These are phyloP conservation scores for Rhimphoctona megacephalus DNA, from an alignment of 2,888 invertebrate species.

Conservation along the genomic window DNA sequence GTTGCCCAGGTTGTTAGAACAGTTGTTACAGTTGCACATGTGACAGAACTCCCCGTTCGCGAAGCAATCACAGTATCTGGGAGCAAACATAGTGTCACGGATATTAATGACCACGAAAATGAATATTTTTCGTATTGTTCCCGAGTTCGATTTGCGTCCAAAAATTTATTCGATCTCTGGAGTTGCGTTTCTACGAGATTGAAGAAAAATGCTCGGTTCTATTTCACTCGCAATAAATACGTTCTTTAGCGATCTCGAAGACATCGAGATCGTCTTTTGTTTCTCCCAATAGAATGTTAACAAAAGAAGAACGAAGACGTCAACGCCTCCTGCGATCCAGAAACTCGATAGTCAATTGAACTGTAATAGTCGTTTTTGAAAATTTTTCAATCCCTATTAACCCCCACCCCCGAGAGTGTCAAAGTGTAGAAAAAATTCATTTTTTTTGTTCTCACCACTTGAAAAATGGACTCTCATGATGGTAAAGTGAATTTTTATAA, in stretches of 20 bases:
- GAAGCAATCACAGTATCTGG: constrained; percentile 98
- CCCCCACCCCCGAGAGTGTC: neutral
- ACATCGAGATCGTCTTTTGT: constrained; percentile 63
- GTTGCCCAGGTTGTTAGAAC: constrained; percentile 97
- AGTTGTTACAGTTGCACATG: constrained; percentile 98
- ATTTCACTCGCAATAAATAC: constrained; percentile 48
- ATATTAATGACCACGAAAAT: neutral
- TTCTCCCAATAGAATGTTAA: constrained; percentile 62
- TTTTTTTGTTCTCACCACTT: neutral
- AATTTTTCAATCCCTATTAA: neutral
- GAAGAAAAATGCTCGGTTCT: constrained; percentile 1
- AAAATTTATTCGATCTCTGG: neutral
- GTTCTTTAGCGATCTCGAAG: constrained; percentile 61
- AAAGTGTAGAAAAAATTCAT: neutral
- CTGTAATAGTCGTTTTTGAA: neutral
- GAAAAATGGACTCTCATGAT: neutral
- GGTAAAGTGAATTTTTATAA: neutral
- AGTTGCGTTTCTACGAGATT: neutral
- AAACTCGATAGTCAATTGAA: constrained; percentile 1
- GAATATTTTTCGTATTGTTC: neutral
- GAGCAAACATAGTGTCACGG: constrained; percentile 12
- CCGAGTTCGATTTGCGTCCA: neutral
- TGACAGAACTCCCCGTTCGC: constrained; percentile 99
- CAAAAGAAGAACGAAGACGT: constrained; percentile 60
- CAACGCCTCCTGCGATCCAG: constrained; percentile 40